phyloP scores from a whole-genome alignment of 2,797 vertebrate species.

The Arremon aurantiirostris region DNA sequence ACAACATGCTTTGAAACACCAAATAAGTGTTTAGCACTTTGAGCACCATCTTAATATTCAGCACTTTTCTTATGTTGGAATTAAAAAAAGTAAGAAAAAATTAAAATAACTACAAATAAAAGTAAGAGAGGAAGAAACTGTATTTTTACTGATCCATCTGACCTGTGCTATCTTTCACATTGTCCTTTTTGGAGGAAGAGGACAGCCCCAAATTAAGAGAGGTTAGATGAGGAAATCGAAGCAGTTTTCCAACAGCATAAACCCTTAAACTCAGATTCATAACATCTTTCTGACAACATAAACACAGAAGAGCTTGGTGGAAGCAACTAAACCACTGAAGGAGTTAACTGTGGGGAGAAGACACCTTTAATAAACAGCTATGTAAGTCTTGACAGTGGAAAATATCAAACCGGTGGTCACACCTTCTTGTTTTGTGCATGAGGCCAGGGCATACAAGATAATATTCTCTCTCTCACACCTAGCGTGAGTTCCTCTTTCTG shows the following conservation, averaged over 20 bases:
- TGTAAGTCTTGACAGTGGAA: background rate
- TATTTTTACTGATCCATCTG: background rate
- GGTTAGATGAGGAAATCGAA: background rate
- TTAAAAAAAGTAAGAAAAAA: background rate
- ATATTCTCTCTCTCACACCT: rapidly evolving
- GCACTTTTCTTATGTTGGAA: background rate
- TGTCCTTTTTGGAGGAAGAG: background rate
- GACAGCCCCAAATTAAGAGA: background rate
- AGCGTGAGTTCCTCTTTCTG: background rate
- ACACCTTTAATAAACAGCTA: background rate
- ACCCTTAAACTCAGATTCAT: background rate
- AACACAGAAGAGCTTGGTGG: background rate
- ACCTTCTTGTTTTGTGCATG: rapidly evolving
- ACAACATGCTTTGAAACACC: background rate
- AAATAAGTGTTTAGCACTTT: background rate
- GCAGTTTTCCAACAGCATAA: background rate
- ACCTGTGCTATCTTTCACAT: background rate
- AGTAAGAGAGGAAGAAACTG: background rate
- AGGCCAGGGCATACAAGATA: background rate
- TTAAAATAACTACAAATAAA: background rate
- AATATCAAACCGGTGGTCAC: rapidly evolving
- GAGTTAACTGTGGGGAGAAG: background rate
- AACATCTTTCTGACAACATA: background rate
- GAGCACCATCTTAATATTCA: background rate
- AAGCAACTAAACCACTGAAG: background rate